Conservation (phyloP, 2,113 vertebrate genomes). For the Myiopsitta monachus region DNA sequence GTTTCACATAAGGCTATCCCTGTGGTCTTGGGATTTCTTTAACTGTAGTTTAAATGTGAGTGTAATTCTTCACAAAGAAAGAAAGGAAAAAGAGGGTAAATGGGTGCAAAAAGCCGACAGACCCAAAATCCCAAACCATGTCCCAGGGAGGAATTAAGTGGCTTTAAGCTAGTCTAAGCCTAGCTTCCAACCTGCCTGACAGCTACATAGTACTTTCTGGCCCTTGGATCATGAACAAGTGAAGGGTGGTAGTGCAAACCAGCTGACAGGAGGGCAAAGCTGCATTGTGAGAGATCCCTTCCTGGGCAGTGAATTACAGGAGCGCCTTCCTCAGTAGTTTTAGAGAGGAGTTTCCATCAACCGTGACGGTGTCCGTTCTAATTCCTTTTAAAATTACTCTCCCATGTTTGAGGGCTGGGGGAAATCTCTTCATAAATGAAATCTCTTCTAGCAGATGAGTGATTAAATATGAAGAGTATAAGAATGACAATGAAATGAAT, state of each 20-base stretch:
- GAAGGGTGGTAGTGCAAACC: not conserved
- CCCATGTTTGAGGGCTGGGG: not conserved
- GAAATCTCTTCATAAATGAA: not conserved
- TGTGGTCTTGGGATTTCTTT: not conserved
- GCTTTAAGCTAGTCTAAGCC: not conserved
- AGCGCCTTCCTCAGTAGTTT: not conserved
- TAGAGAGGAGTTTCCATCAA: not conserved
- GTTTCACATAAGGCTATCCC: not conserved
- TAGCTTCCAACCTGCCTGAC: not conserved
- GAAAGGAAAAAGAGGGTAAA: not conserved
- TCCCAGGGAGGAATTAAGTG: not conserved
- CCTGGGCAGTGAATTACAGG: not conserved
- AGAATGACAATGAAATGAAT: not conserved
- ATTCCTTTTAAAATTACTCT: not conserved
- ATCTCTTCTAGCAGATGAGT: not conserved
- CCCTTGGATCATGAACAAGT: not conserved
- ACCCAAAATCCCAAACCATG: too few relatives aligned
- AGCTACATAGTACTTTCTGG: not conserved
- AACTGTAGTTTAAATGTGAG: not conserved
- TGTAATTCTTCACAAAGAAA: not conserved
- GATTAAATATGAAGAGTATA: not conserved
- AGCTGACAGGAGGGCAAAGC: not conserved
- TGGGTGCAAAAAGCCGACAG: not conserved
- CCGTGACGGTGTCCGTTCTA: not conserved
- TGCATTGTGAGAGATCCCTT: not conserved